A percentile compares a stretch with the other conserved stretches of the same genome.
Evolutionary conservation across 2,888 invertebrate genomes (phyloP).

Genomic region (Perithous albicinctus): DNA sequence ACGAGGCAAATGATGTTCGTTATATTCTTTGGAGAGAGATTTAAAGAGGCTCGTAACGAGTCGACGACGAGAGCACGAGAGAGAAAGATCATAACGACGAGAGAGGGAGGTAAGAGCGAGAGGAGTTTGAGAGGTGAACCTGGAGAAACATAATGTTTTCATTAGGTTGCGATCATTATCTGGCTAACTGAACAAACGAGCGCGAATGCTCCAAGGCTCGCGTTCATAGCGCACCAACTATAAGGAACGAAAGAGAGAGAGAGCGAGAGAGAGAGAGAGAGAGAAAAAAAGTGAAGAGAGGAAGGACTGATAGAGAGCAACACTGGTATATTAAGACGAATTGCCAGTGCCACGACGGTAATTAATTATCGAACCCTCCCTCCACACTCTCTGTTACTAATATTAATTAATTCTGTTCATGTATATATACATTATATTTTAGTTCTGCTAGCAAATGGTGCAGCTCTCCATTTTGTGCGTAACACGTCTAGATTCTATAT

Average conservation of each 20-base stretch:
- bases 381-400: constrained; percentile 75
- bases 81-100: not conserved
- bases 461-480: not conserved
- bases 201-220: constrained; percentile 53
- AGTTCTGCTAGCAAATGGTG: not conserved
- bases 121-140: constrained; percentile 1
- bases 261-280: constrained; percentile 26
- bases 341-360: constrained; percentile 71
- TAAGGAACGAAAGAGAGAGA: constrained; percentile 21
- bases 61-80: constrained; percentile 40
- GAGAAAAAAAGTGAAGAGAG: constrained; percentile 27
- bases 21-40: constrained; percentile 53
- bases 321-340: constrained; percentile 76
- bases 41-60: constrained; percentile 60
- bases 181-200: constrained; percentile 59
- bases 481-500: not conserved
- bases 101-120: constrained; percentile 23
- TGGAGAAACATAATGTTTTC: constrained; percentile 76
- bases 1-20: constrained; percentile 58
- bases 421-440: constrained; percentile 1
- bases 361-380: constrained; percentile 78
- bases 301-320: constrained; percentile 60
- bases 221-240: constrained; percentile 44
- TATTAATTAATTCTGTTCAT: constrained; percentile 78
- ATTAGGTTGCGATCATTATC: constrained; percentile 79